phyloP scores from a whole-genome alignment of 2,888 invertebrate species.

The Cephus nigrinus region DNA sequence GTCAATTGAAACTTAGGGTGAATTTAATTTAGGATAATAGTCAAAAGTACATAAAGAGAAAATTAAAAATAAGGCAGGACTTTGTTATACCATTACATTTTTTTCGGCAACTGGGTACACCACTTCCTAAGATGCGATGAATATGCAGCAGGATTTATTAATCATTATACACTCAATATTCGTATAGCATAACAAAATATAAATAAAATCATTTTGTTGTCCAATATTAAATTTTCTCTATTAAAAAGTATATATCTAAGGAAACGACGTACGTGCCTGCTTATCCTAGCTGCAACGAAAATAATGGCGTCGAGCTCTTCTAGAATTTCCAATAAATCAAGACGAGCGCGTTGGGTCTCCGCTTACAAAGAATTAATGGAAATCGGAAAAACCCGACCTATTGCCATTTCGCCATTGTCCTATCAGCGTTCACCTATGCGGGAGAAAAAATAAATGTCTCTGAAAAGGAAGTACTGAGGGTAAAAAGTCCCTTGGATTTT shows the following conservation, averaged over 20 bases:
- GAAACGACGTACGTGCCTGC: background rate
- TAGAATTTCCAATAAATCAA: background rate
- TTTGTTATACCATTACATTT: background rate
- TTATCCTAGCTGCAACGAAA: background rate
- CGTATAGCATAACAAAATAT: constrained; percentile 17
- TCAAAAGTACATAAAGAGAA: background rate
- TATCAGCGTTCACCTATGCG: background rate
- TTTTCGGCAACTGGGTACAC: constrained; percentile 9
- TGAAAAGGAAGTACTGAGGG: background rate
- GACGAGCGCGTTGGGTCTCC: background rate
- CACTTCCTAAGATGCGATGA: constrained; percentile 7
- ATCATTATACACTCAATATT: constrained; percentile 12
- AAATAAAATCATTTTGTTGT: constrained; percentile 17
- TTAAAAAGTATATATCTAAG: background rate
- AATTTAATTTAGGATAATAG: background rate
- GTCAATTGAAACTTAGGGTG: background rate
- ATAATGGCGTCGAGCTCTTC: background rate
- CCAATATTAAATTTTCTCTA: background rate
- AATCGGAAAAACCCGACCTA: background rate
- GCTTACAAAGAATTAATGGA: background rate
- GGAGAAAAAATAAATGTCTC: background rate
- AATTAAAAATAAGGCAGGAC: background rate
- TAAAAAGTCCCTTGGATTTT: background rate
- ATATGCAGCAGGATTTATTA: constrained; percentile 23
- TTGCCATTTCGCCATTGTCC: background rate